phyloP scores from a whole-genome alignment of 2,888 invertebrate genomes.

The Scrobipalpa atriplicella region DNA sequence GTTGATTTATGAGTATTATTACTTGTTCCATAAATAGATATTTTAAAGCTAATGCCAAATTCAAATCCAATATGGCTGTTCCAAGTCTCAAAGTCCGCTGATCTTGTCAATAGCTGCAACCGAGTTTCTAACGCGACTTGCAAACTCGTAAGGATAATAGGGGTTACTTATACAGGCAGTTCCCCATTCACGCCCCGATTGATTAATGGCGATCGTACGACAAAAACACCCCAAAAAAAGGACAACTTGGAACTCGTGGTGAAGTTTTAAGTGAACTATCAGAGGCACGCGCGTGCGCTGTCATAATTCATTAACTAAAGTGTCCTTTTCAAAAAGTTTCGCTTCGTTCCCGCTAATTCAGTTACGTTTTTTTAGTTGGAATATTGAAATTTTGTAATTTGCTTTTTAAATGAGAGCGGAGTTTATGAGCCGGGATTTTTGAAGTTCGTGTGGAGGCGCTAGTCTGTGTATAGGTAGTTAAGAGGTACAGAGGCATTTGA shows the following conservation, averaged over 20 bases:
- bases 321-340: constrained; percentile 25
- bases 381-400: constrained; percentile 11
- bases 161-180: constrained; percentile 24
- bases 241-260: constrained; percentile 27
- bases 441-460: not conserved
- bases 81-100: not conserved
- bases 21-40: too few species aligned
- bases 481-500: too few species aligned
- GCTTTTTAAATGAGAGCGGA: not conserved
- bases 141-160: constrained; percentile 23
- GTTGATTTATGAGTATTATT: too few species aligned
- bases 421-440: constrained; percentile 7
- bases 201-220: constrained; percentile 41
- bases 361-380: constrained; percentile 15
- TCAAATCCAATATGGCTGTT: too few species aligned
- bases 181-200: constrained; percentile 32
- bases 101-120: constrained; percentile 7
- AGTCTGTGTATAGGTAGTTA: not conserved
- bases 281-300: constrained; percentile 36
- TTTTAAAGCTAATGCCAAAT: too few species aligned
- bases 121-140: constrained; percentile 20
- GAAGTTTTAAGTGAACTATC: constrained; percentile 46
- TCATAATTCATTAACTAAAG: constrained; percentile 35
- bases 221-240: constrained; percentile 39
- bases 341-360: constrained; percentile 17